phyloP scores from a whole-genome alignment of 2,888 invertebrate genomes.

The Tipula lateralis region DNA sequence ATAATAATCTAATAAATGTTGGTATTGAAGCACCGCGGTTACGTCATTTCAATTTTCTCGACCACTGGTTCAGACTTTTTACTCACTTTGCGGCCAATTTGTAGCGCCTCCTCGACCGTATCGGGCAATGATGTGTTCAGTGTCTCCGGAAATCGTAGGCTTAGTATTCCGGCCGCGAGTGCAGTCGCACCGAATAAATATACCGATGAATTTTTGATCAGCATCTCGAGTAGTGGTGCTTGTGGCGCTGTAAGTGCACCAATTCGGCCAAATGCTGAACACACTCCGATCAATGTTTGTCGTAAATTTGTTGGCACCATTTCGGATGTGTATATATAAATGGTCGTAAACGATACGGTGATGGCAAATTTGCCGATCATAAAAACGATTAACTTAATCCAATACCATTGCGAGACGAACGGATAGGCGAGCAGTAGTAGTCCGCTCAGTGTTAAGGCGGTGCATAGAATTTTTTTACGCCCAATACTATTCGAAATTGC shows the following conservation, averaged over 20 bases:
- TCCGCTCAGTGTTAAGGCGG: constrained; percentile 55
- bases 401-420: constrained; percentile 39
- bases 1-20: background rate
- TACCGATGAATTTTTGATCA: constrained; percentile 46
- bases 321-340: constrained; percentile 66
- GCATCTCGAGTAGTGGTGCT: constrained; percentile 54
- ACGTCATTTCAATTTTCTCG: background rate
- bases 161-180: constrained; percentile 51
- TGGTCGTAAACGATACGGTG: constrained; percentile 60
- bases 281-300: constrained; percentile 61
- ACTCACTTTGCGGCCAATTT: constrained; percentile 38
- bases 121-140: constrained; percentile 54
- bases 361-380: constrained; percentile 62
- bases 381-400: constrained; percentile 45
- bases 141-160: constrained; percentile 56
- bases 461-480: constrained; percentile 56
- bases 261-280: constrained; percentile 64
- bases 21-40: background rate
- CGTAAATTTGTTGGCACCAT: constrained; percentile 65
- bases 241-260: constrained; percentile 68
- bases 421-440: constrained; percentile 42
- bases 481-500: constrained; percentile 62
- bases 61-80: background rate
- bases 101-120: constrained; percentile 53
- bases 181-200: constrained; percentile 54